Percentiles rank a stretch among this genome's conserved stretches.
Conservation (phyloP, 2,113 vertebrate genomes). For the Ammospiza nelsoni region DNA sequence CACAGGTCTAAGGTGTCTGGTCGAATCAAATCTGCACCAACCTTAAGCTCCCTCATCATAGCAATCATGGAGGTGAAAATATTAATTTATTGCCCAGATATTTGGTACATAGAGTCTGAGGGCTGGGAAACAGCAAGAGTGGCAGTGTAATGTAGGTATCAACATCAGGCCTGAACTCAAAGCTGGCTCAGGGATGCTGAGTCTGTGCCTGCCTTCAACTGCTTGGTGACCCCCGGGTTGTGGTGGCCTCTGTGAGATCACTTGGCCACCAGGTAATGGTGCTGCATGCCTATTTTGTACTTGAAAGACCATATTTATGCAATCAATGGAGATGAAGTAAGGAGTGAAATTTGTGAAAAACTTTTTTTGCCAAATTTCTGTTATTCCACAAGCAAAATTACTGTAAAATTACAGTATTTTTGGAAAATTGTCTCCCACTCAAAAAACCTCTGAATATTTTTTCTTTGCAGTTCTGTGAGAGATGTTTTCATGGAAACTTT, state of each 20-base stretch:
- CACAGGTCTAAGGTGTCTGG: not conserved
- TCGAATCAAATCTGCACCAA: not conserved
- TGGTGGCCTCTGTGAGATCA: not conserved
- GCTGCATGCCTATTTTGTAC: not conserved
- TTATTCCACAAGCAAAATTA: not conserved
- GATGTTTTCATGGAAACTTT: not conserved
- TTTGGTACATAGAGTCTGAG: accelerated
- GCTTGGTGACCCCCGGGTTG: accelerated
- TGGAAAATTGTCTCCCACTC: slow-evolving; percentile 12
- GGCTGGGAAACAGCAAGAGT: accelerated
- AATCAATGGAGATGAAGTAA: not conserved
- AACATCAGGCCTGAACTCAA: not conserved
- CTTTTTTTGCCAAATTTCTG: not conserved
- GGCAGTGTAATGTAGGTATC: accelerated
- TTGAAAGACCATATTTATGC: not conserved
- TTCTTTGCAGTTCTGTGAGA: not conserved
- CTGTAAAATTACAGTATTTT: slow-evolving; percentile 34
- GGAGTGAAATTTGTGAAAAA: not conserved
- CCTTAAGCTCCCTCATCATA: not conserved
- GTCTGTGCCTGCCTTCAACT: accelerated
- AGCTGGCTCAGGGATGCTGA: not conserved
- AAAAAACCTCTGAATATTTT: not conserved
- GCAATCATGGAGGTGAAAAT: not conserved
- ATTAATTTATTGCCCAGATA: not conserved
- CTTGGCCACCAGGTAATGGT: not conserved